These are phyloP conservation scores for Eurytoma californica DNA, from an alignment of 2,888 invertebrate species.

Conservation along the genomic window DNA sequence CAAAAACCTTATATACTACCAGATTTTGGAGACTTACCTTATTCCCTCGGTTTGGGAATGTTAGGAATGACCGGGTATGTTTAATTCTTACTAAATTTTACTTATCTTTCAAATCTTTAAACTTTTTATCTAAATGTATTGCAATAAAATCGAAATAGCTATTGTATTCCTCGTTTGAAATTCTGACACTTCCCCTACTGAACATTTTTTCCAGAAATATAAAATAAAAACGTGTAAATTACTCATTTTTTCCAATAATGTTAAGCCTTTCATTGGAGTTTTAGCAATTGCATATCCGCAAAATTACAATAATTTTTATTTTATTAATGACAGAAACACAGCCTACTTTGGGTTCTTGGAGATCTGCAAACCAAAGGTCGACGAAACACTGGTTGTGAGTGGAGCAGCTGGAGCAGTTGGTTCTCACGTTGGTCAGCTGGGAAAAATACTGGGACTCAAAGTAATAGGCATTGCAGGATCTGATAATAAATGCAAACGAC, in stretches of 20 bases:
- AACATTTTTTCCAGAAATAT: too few relatives aligned
- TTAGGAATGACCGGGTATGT: conserved; percentile 84
- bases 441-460: conserved; percentile 81
- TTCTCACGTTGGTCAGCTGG: conserved; percentile 86
- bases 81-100: too few relatives aligned
- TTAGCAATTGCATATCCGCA: not conserved
- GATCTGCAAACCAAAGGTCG: conserved; percentile 82
- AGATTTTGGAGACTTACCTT: conserved; percentile 78
- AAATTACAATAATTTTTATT: not conserved
- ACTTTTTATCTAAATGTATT: not conserved
- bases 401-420: conserved; percentile 89
- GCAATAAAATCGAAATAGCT: too few relatives aligned
- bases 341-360: conserved; percentile 86
- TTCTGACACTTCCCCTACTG: too few relatives aligned
- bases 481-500: conserved; percentile 83
- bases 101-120: too few relatives aligned
- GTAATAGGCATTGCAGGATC: conserved; percentile 85
- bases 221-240: too few relatives aligned
- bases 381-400: conserved; percentile 84
- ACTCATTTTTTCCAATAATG: too few relatives aligned
- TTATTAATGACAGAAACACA: conserved; percentile 78
- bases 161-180: too few relatives aligned
- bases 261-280: too few relatives aligned
- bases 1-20: conserved; percentile 76
- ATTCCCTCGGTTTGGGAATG: conserved; percentile 81